Conservation (phyloP, 2,797 vertebrate genomes). For the Enteromius thamalakanensis region DNA sequence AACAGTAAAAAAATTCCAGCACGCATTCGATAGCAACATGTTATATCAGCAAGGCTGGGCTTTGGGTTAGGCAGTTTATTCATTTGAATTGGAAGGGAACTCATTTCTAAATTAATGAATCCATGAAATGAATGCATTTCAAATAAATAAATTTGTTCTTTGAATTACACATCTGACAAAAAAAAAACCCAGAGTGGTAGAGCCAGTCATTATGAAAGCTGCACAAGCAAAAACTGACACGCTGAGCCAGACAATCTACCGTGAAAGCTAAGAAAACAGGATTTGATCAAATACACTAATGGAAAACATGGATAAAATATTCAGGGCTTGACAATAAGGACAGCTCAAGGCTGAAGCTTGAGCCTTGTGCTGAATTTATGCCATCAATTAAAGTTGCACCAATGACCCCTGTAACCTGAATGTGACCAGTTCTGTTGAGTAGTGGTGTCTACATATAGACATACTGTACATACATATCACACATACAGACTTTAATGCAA, state of each 20-base stretch:
- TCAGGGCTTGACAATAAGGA: neutral
- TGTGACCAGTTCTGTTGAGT: neutral
- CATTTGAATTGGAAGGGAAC: neutral
- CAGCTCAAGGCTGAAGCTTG: neutral
- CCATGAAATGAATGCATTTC: neutral
- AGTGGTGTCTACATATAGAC: neutral
- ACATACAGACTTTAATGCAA: neutral
- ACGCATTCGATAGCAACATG: neutral
- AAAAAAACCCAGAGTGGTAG: neutral
- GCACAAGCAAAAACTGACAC: neutral
- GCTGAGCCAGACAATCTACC: neutral
- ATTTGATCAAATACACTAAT: neutral
- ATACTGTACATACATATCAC: neutral
- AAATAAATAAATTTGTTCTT: neutral
- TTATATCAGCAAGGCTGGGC: neutral
- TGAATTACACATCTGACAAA: neutral
- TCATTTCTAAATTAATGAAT: neutral
- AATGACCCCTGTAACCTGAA: neutral
- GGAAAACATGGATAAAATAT: neutral
- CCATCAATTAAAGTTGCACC: neutral
- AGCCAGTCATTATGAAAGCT: neutral
- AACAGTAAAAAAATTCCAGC: neutral
- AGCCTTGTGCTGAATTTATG: neutral
- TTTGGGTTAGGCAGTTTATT: neutral
- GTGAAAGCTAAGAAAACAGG: neutral